A percentile compares a stretch with the other conserved stretches of the same genome.
phyloP scores from a whole-genome alignment of 2,797 vertebrate genomes.

The Premnoplex brunnescens region DNA sequence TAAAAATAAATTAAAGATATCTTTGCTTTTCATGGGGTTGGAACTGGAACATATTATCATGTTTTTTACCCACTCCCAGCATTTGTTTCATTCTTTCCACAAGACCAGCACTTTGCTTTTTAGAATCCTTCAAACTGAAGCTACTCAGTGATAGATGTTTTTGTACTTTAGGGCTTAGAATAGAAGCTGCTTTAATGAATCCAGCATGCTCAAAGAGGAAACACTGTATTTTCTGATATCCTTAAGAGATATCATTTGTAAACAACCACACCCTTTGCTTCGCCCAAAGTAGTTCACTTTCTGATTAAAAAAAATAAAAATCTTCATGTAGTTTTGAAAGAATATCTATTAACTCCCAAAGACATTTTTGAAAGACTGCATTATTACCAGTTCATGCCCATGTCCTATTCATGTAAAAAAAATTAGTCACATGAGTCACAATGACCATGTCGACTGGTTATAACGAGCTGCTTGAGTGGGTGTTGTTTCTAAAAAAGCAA shows the following conservation, averaged over 20 bases:
- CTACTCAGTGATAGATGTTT: slow-evolving; percentile 36
- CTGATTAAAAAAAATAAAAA: not conserved
- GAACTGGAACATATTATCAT: not conserved
- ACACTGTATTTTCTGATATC: not conserved
- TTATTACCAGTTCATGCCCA: not conserved
- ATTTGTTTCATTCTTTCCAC: slow-evolving; percentile 56
- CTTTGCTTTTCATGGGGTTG: not conserved
- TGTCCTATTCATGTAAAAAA: not conserved
- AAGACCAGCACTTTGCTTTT: not conserved
- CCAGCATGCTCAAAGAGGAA: slow-evolving; percentile 10
- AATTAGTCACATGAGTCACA: not conserved
- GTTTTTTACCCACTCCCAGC: slow-evolving; percentile 48
- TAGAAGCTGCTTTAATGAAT: slow-evolving; percentile 46
- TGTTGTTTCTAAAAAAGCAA: not conserved
- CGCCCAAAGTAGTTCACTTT: not conserved
- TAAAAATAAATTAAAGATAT: not conserved
- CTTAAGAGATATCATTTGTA: not conserved
- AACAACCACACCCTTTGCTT: not conserved
- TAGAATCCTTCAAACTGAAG: not conserved
- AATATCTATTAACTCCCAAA: not conserved
- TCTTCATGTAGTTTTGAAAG: not conserved
- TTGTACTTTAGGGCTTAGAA: slow-evolving; percentile 32
- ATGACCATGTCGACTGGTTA: not conserved
- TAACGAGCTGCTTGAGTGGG: not conserved
- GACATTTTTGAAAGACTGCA: not conserved